phyloP scores from a whole-genome alignment of 30 jellyfish, hydroid and myxozoan genomes.

The Cassiopea xamachana region DNA sequence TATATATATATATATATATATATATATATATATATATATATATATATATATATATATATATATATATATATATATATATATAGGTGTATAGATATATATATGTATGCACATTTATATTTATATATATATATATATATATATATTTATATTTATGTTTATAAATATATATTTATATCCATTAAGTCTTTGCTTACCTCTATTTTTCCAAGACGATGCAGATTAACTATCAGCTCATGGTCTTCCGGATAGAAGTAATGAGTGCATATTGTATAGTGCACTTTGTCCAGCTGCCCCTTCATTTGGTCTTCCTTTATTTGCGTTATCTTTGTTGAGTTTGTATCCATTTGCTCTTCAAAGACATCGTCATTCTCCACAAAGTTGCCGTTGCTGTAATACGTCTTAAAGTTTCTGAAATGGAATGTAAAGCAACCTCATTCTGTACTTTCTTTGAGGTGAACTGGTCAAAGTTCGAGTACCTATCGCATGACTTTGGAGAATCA shows the following conservation, averaged over 20 bases:
- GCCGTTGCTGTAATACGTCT: not conserved
- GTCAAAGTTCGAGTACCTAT: too few species aligned
- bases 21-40: too few species aligned
- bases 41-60: too few species aligned
- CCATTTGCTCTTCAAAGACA: constrained; percentile 32
- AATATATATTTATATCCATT: too few species aligned
- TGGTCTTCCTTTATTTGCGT: constrained; percentile 58
- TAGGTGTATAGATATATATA: not conserved
- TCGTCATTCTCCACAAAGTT: constrained; percentile 5
- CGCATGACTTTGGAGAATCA: too few species aligned
- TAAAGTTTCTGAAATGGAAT: not conserved
- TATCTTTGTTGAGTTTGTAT: constrained; percentile 44
- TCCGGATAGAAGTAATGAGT: constrained; percentile 89
- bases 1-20: too few species aligned
- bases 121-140: too few species aligned
- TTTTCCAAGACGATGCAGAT: constrained; percentile 85
- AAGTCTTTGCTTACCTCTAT: constrained; percentile 26
- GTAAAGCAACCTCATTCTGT: too few species aligned
- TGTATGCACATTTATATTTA: too few species aligned
- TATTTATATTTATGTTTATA: too few species aligned
- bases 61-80: too few species aligned
- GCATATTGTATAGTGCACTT: constrained; percentile 81
- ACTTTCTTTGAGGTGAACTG: too few species aligned
- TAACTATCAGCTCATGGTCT: constrained; percentile 81
- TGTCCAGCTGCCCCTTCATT: constrained; percentile 55